Evolutionary conservation across 2,888 invertebrate species (phyloP), one percentile per base, ranked within the genome.

Genomic region (Itoplectis maculator): DNA sequence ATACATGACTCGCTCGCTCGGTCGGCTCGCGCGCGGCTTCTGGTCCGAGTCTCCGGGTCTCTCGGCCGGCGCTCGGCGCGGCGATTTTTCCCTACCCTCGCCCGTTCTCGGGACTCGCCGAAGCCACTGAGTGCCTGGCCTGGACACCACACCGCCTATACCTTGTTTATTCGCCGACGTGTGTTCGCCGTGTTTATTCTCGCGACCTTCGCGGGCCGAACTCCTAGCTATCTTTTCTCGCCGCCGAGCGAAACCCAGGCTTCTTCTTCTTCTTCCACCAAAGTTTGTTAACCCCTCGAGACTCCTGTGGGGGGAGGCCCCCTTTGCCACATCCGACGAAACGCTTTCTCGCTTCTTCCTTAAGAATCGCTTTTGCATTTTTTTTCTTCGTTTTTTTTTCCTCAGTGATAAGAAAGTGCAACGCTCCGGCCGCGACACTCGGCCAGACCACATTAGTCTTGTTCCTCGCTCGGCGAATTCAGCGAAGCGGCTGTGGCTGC

Each of bases 91-190:
- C 11, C 15, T 5, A 11, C 49, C 35, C 45, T 35, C n/a, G 56
- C 29, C n/a, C 49, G 68, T 59, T 51, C 56, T n/a, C 70, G 54
- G 13, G 59, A 35, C 72, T 13, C 72, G 11, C 18, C 72, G 72
- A 59, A 72, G 45, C 59, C 59, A 59, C 45, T 45, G 45, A 45
- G 59, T 73, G 56, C 42, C 56, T 42, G n/a, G 42, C 11, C 13
- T 42, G 42, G 13, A n/a, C n/a, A n/a, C 29, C 59, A 6, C 6
- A 13, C 42, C 29, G 37, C 40, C 70, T 23, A 23, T 45, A 20
- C 29, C 61, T 63, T 65, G 35, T 80, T 76, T 70, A 75, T 70
- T 56, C 54, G 63, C 59, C 63, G 65, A 66, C 40, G 75, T 51
- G 37, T 56, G 42, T 61, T 65, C 45, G 13, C 18, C 47, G 18